Evolutionary conservation across 2,888 invertebrate genomes (phyloP).

Genomic region (Eilema caniola): DNA sequence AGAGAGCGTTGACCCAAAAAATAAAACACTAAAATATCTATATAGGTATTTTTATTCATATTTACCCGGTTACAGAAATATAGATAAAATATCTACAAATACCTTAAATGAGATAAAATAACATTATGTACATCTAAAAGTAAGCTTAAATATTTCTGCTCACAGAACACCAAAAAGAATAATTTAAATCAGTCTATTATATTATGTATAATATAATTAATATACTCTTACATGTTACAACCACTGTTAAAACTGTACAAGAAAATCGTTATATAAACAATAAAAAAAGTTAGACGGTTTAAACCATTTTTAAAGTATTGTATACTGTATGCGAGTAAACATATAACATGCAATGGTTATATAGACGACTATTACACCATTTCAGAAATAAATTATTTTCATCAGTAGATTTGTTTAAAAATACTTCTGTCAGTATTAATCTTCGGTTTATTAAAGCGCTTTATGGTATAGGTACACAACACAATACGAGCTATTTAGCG

Average conservation of each 20-base stretch:
- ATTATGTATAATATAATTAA: slow-evolving; percentile 1
- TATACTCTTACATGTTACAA: neutral
- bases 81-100: neutral
- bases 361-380: too few relatives aligned
- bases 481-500: too few relatives aligned
- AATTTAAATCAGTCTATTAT: slow-evolving; percentile 45
- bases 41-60: neutral
- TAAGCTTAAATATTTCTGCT: neutral
- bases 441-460: neutral
- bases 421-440: neutral
- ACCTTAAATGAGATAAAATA: neutral
- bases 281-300: too few relatives aligned
- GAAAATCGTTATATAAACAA: neutral
- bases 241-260: neutral
- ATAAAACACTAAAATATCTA: neutral
- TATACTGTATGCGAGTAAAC: too few relatives aligned
- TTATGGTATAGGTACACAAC: neutral
- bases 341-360: too few relatives aligned
- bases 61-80: neutral
- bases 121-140: neutral
- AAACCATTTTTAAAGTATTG: too few relatives aligned
- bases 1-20: slow-evolving; percentile 1
- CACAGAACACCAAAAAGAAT: slow-evolving; percentile 20
- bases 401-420: too few relatives aligned
- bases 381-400: too few relatives aligned